Evolutionary conservation across 2,113 vertebrate species (phyloP), one percentile per base, ranked within the genome.

Genomic region (Nymphicus hollandicus): DNA sequence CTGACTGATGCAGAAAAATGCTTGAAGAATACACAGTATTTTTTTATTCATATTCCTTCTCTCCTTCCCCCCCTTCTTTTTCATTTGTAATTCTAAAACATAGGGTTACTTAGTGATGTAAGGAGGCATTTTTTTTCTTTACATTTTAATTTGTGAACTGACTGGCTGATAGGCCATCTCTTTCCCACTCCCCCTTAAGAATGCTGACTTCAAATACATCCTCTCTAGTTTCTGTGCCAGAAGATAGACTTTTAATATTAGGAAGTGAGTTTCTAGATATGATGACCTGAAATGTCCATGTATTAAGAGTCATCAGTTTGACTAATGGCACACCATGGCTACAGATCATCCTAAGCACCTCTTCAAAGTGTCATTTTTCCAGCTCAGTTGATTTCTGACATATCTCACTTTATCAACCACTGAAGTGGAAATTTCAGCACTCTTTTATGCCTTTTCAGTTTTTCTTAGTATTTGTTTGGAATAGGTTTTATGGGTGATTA

Each of bases 401-500:
- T 90, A 95, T 98, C 97, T 97, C 96, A 96, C 97, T 98, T 97
- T 96, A 96, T 98, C 97, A 97, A 88, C 97, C 96, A 93, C 52
- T 85, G 97, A 94, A 78, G 97, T 98, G 97, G 97, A 98, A 98
- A 98, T 98, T 97, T 97, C 97, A 98, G 98, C 98, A 97, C 88
- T 96, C 93, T 95, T 96, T 39, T 95, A 90, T 97, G 96, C 96
- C 92, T 97, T 97, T 94, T 97, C 96, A 96, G 88, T 96, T 98
- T 97, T 98, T 97, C 96, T 96, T 95, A 83, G 94, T 97, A 96
- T 98, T 97, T 98, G 97, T 98, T 98, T 98, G 97, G 98, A 97
- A 98, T 98, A 97, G 97, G 95, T 97, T 98, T 98, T 98, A 97
- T 97, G 98, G 98, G 93, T 98, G 98, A 98, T 98, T 98, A 97